Percentiles rank a stretch among this genome's conserved stretches.
Evolutionary conservation across 2,888 invertebrate genomes (phyloP).

Genomic region (Sinelater perroti): DNA sequence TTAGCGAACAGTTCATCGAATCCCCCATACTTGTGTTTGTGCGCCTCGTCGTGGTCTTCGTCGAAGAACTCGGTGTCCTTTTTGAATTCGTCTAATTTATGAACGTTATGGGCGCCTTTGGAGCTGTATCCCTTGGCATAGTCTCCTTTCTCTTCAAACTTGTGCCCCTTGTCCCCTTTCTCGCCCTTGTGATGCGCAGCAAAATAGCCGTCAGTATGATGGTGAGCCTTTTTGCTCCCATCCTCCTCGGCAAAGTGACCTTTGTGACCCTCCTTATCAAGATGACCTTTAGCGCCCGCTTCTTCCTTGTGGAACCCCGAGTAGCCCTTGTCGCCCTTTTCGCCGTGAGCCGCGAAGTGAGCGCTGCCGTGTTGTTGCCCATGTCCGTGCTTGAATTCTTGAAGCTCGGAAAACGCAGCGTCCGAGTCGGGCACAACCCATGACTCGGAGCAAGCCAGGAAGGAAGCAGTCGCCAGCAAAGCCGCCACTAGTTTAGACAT

Average conservation of each 20-base stretch:
- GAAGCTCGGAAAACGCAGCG: constrained; percentile 6
- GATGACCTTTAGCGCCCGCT: constrained; percentile 74
- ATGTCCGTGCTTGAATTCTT: neutral
- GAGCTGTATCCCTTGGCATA: constrained; percentile 84
- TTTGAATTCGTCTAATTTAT: constrained; percentile 82
- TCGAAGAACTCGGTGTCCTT: constrained; percentile 84
- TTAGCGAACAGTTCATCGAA: constrained; percentile 77
- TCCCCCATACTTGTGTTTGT: constrained; percentile 79
- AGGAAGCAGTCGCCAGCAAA: neutral
- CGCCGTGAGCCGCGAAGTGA: constrained; percentile 72
- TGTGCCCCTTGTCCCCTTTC: constrained; percentile 69
- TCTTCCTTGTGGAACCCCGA: constrained; percentile 75
- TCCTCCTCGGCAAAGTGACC: constrained; percentile 71
- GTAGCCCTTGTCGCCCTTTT: constrained; percentile 74
- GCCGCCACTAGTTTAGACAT: neutral
- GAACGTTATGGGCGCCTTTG: constrained; percentile 81
- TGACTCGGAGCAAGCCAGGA: neutral
- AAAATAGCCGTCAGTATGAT: constrained; percentile 72
- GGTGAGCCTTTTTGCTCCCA: constrained; percentile 70
- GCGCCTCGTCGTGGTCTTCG: constrained; percentile 78
- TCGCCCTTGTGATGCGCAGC: constrained; percentile 64
- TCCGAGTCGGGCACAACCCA: constrained; percentile 13
- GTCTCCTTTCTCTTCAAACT: constrained; percentile 72
- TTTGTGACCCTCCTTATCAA: constrained; percentile 73
- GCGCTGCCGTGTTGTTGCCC: constrained; percentile 68